Conservation (phyloP, 1,140 invertebrate genomes). For the Drosophila virilis region DNA sequence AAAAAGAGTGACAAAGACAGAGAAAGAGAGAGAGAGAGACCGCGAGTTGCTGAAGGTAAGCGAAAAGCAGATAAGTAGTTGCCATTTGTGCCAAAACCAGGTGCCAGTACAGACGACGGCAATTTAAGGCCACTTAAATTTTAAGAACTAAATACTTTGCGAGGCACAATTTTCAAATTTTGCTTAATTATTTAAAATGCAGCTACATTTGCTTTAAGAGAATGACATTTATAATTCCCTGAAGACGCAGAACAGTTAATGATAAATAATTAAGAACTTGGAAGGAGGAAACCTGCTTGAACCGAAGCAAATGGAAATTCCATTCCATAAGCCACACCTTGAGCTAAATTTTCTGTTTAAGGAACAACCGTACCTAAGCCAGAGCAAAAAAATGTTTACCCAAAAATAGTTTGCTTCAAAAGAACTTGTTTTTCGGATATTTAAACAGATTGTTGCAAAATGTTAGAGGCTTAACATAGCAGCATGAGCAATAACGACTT, state of each 20-base stretch:
- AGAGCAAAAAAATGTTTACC: too few relatives aligned
- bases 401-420: too few relatives aligned
- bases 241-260: not conserved
- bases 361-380: too few relatives aligned
- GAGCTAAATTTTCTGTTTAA: too few relatives aligned
- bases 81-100: conserved; percentile 33
- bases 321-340: too few relatives aligned
- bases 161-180: not conserved
- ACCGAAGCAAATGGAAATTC: too few relatives aligned
- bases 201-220: not conserved
- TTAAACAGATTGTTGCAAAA: too few relatives aligned
- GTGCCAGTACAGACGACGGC: conserved; percentile 19
- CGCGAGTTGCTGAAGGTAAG: not conserved
- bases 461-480: too few relatives aligned
- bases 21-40: not conserved
- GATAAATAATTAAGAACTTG: not conserved
- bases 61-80: conserved; percentile 26
- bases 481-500: too few relatives aligned
- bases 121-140: conserved; percentile 23
- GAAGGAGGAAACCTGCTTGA: too few relatives aligned
- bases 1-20: not conserved
- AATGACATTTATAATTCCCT: not conserved
- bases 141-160: not conserved
- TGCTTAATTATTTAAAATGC: conserved; percentile 22
- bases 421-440: too few relatives aligned